phyloP scores from a whole-genome alignment of 92 coral and sea anemone species.

The Muricea muricata region DNA sequence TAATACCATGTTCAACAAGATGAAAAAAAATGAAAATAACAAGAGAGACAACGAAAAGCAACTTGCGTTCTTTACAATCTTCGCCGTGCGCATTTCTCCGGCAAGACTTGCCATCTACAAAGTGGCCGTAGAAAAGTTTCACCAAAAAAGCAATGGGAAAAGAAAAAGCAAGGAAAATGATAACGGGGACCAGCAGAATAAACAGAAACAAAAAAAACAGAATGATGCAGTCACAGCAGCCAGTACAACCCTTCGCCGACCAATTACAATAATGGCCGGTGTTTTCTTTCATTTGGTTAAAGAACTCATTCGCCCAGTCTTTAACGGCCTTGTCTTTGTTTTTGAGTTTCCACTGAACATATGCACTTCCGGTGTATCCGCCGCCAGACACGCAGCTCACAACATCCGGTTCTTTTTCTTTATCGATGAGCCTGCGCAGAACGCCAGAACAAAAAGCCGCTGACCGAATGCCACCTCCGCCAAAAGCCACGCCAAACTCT shows the following conservation, averaged over 20 bases:
- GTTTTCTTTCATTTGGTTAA: conserved; percentile 25
- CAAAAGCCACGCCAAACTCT: conserved; percentile 35
- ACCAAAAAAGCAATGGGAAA: conserved; percentile 36
- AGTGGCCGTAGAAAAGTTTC: conserved; percentile 21
- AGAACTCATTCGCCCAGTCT: conserved; percentile 38
- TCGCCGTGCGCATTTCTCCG: not conserved
- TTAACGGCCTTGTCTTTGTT: not conserved
- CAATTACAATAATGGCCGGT: conserved; percentile 28
- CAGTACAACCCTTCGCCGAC: conserved; percentile 9
- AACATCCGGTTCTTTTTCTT: conserved; percentile 13
- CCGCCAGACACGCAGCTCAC: conserved; percentile 61
- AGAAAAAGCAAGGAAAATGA: conserved; percentile 23
- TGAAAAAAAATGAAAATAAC: not conserved
- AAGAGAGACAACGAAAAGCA: not conserved
- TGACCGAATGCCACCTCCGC: conserved; percentile 54
- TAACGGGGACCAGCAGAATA: conserved; percentile 16
- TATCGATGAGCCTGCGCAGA: conserved; percentile 50
- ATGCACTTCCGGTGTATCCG: conserved; percentile 53
- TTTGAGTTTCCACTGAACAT: conserved; percentile 47
- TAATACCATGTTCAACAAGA: not conserved
- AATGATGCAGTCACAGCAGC: not conserved
- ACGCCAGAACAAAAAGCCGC: conserved; percentile 62
- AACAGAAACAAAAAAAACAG: not conserved
- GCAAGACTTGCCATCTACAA: not conserved
- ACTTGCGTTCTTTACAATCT: not conserved